Percentiles rank a stretch among this genome's conserved stretches.
These are phyloP conservation scores for Saccostrea cuccullata DNA, from an alignment of 1,140 invertebrate genomes.

Conservation along the genomic window DNA sequence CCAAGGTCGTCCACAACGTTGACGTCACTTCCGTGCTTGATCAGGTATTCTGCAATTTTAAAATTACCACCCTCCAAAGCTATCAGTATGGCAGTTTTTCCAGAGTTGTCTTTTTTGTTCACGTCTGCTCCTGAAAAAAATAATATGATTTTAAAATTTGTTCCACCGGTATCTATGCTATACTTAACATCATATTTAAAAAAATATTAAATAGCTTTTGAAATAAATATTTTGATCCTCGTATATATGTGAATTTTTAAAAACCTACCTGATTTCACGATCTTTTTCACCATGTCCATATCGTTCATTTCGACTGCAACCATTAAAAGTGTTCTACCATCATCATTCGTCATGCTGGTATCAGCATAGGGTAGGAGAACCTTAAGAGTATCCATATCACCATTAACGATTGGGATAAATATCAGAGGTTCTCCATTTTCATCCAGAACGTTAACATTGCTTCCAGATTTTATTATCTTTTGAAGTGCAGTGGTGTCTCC, in stretches of 20 bases:
- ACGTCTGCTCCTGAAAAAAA: not conserved
- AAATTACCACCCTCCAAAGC: not conserved
- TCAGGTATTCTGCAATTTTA: slow-evolving; percentile 28
- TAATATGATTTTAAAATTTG: not conserved
- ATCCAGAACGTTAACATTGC: not conserved
- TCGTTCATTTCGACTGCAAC: slow-evolving; percentile 42
- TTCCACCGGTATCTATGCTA: too few species aligned
- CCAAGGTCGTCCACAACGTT: slow-evolving; percentile 8
- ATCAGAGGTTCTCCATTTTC: slow-evolving; percentile 2
- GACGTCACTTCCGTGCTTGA: slow-evolving; percentile 33
- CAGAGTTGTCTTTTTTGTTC: not conserved
- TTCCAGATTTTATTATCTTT: not conserved
- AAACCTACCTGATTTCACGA: slow-evolving; percentile 41
- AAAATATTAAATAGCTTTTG: too few species aligned
- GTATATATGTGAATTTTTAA: too few species aligned
- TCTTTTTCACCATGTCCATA: slow-evolving; percentile 39
- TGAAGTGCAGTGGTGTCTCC: not conserved
- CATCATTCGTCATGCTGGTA: slow-evolving; percentile 15
- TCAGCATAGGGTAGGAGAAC: not conserved
- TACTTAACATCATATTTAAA: too few species aligned
- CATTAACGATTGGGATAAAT: not conserved
- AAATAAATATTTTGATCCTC: too few species aligned
- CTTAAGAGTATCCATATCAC: not conserved
- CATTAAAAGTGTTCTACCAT: slow-evolving; percentile 38
- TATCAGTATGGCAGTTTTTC: not conserved